Evolutionary conservation across 2,113 vertebrate species (phyloP).

Genomic region (Nymphicus hollandicus): DNA sequence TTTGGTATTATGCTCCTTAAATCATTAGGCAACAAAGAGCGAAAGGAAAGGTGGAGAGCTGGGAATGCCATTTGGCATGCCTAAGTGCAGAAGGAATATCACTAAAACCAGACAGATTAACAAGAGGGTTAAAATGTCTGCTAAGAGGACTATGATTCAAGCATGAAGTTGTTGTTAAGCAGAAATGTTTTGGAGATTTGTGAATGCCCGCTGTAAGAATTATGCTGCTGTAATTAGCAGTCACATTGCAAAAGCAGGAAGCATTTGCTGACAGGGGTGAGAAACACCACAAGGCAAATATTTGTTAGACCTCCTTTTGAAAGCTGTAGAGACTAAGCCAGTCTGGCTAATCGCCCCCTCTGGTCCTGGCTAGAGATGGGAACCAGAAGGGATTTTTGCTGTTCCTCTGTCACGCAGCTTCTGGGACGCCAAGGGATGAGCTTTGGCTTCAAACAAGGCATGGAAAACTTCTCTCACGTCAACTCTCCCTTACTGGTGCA

Average conservation of each 20-base stretch:
- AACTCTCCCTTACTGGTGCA: not conserved
- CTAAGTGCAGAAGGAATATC: not conserved
- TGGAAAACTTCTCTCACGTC: not conserved
- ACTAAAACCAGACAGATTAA: not conserved
- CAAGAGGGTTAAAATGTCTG: not conserved
- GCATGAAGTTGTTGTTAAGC: not conserved
- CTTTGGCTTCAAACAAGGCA: not conserved
- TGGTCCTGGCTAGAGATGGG: not conserved
- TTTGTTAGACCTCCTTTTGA: not conserved
- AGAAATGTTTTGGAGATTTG: not conserved
- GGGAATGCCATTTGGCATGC: not conserved
- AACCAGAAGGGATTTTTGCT: not conserved
- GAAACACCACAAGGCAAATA: not conserved
- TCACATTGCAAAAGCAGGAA: not conserved
- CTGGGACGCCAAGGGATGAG: not conserved
- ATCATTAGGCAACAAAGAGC: not conserved
- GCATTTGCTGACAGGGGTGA: not conserved
- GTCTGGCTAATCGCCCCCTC: rapidly evolving
- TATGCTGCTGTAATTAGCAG: not conserved
- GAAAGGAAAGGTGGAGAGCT: not conserved
- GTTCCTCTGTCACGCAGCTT: not conserved
- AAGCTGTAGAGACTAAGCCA: not conserved
- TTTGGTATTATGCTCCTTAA: not conserved
- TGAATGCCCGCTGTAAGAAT: not conserved
- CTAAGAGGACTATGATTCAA: not conserved